These are phyloP conservation scores for Drosophila emarginata DNA, from an alignment of 2,888 invertebrate species.

Conservation along the genomic window DNA sequence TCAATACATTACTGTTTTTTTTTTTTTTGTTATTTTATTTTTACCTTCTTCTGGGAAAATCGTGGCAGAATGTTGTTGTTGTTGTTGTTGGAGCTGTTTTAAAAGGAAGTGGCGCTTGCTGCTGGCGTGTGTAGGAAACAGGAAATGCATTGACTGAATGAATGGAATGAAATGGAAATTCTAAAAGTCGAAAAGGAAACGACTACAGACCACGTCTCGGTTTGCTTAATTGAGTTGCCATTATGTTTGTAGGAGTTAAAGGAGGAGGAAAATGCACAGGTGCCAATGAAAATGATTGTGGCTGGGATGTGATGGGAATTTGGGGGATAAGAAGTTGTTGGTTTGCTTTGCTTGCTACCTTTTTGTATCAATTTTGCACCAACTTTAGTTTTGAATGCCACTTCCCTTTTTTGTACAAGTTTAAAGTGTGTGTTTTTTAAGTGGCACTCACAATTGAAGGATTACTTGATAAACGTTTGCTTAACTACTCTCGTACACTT, in stretches of 20 bases:
- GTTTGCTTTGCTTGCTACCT: too few species aligned
- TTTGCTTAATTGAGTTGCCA: slow-evolving; percentile 74
- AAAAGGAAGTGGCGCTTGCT: slow-evolving; percentile 58
- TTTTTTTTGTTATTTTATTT: slow-evolving; percentile 4
- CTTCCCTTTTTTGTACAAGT: slow-evolving; percentile 26
- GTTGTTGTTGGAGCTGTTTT: slow-evolving; percentile 11
- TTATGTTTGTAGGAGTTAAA: slow-evolving; percentile 51
- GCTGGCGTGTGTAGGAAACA: slow-evolving; percentile 66
- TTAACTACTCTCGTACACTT: slow-evolving; percentile 21
- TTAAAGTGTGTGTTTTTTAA: slow-evolving; percentile 20
- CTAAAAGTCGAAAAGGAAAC: slow-evolving; percentile 42
- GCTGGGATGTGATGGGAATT: background rate
- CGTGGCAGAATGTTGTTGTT: slow-evolving; percentile 28
- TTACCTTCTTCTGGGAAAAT: background rate
- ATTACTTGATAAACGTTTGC: slow-evolving; percentile 33
- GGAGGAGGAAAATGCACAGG: slow-evolving; percentile 5
- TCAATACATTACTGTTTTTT: slow-evolving; percentile 48
- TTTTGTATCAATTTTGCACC: slow-evolving; percentile 8
- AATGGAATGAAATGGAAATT: slow-evolving; percentile 56
- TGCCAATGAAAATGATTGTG: slow-evolving; percentile 40
- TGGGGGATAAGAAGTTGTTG: too few species aligned
- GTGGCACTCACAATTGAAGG: slow-evolving; percentile 13
- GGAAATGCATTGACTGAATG: slow-evolving; percentile 62
- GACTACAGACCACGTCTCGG: slow-evolving; percentile 55
- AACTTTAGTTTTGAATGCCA: slow-evolving; percentile 46